Evolutionary conservation across 1,140 invertebrate genomes (phyloP).

Genomic region (Thalassaphorura encarpata): DNA sequence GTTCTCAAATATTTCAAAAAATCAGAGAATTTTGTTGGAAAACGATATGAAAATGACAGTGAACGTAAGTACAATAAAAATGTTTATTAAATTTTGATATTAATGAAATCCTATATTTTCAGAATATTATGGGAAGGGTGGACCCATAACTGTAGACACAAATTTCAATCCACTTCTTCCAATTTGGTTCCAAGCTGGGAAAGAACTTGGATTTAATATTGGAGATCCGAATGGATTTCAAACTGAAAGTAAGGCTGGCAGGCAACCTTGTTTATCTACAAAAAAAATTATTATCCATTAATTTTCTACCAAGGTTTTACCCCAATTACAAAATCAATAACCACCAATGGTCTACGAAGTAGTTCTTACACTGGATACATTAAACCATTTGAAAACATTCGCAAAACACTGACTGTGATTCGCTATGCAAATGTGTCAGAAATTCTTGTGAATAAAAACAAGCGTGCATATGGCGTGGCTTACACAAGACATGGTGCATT

Average conservation of each 20-base stretch:
- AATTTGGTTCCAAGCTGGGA: background rate
- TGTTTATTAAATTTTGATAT: too few relatives aligned
- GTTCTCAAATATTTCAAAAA: constrained; percentile 73
- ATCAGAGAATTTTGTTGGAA: constrained; percentile 47
- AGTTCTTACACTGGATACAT: background rate
- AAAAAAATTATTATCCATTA: too few relatives aligned
- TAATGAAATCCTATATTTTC: too few relatives aligned
- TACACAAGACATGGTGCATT: background rate
- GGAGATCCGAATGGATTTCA: background rate
- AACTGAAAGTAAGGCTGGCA: background rate
- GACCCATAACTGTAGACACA: background rate
- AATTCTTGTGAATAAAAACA: background rate
- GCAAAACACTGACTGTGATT: background rate
- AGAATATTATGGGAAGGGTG: background rate
- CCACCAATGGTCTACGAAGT: background rate
- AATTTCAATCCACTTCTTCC: background rate
- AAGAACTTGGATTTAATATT: background rate
- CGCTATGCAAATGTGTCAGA: background rate
- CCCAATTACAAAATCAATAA: too few relatives aligned
- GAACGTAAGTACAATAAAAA: too few relatives aligned
- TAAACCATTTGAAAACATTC: background rate
- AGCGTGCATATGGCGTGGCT: background rate
- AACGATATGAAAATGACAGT: background rate
- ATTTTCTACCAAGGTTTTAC: too few relatives aligned
- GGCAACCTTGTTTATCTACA: background rate